Base-by-base conservation (phyloP, 2,888 invertebrate species). In the Chymomyza fuscimana region DNA sequence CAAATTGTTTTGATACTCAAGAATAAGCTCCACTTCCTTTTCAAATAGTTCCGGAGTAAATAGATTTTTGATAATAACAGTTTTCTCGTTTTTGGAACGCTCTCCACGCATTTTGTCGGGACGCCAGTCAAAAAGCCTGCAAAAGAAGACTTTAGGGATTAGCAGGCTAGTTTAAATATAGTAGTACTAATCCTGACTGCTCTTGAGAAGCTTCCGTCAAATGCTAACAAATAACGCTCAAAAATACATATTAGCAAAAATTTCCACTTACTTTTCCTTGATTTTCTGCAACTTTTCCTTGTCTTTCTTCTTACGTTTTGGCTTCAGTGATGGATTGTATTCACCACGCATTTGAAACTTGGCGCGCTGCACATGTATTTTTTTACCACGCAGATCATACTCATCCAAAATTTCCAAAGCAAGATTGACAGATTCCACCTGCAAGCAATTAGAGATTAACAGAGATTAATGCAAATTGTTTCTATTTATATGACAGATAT, bases 351-450 rank as follows among this genome's bases (percentile, higher is more conserved):
- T 93, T 92, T 98, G 95, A 90, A 99, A 99, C 88, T 96, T 95
- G 4, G 99, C 99, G 82, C 95, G 94, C 92, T 99, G 98, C 3
- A 99, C 98, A 86, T 94, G 94, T 5, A 99, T 93, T 86, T 94
- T 96, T 66, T 96, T 94, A 0, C 96, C 97, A 88, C 96, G 94
- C 6, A 96, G 92, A 73, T 95, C 94, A 81, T 94, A 95, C 1
- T 98, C 99, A 92, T 99, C 99, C 61, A 99, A 92, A 74, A 99
- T 93, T 73, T 97, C 96, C 67, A 99, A 91, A 0, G 99, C 99
- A 86, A 99, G 92, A 46, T 97, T 95, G 1, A 99, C 98, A 5
- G 99, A 99, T 92, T 99, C 99, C 67, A 95, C 93, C 95, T 95
- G 90, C 52, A 92, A 91, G 63, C 63, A 5, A 59, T 50, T 12